Base-by-base conservation (phyloP, 1,140 invertebrate species). In the Neuroterus valhalla region DNA sequence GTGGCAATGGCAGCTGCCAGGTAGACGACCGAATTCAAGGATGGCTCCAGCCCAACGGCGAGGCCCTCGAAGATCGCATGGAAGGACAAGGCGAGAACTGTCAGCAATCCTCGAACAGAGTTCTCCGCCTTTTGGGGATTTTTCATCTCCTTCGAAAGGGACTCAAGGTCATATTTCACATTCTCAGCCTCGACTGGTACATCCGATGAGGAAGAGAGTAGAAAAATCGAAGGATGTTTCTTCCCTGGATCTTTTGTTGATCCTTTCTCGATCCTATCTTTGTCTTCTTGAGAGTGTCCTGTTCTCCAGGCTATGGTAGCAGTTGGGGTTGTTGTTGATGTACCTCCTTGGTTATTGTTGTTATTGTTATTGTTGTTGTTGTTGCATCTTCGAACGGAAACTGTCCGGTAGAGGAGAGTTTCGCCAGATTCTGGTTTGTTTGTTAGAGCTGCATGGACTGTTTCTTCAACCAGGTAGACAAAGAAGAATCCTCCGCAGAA, bases 41-140 rank as follows among this genome's bases (percentile, higher is more conserved):
- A 91, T 1, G 88, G 89, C 82, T 96, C 95, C 4, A 96, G 86
- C 2, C 96, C 96, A 10, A 96, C 94, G 0, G 96, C 94, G 67
- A 96, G 88, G 0, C 95, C 95, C 88, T 96, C 95, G 86, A 96
- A 95, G 12, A 96, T 91, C 0, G 94, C 94, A 84, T 96, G 95
- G 79, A 96, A 95, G 4, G 94, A 95, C 1, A 96, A 86, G 0
- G 95, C 95, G 48, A 95, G 84, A 12, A 96, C 93, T 2, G 95
- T 93, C 42, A 95, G 75, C 15, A 94, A 81, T 12, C 93, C 92
- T 48, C 93, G 87, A 66, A 94, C 88, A 0, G 93, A 91, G 72
- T 91, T 86, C 43, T 87, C 82, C 0, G 78, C 73, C 46, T 45
- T 72, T 26, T 75, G 74, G 17, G 80, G 71, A 17, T 46, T 72